Base-by-base conservation (phyloP, 2,797 vertebrate genomes). In the Orestias chungarensis region DNA sequence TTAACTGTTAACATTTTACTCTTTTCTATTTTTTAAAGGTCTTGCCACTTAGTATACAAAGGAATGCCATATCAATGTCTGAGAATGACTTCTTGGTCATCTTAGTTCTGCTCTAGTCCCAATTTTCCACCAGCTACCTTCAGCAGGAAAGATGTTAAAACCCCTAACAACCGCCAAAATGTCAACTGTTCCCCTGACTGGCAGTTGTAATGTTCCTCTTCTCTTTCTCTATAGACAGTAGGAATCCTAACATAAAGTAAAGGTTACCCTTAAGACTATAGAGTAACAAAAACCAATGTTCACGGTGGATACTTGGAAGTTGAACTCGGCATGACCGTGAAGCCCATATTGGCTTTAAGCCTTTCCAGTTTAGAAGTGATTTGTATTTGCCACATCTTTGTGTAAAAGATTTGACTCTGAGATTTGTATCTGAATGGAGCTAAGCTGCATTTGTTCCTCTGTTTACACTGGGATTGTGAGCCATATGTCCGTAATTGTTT, bases 161-260 rank as follows among this genome's bases (percentile, higher is more conserved):
- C 82, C 81, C 89, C 8, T 90, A 88, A 91, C 82, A 87, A 86
- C 82, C 83, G 12, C 64, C 80, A 70, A 92, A 91, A 93, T 92
- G 92, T 90, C 90, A 92, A 81, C 76, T 80, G 71, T 79, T 85
- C 83, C 83, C 86, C 75, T 83, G 75, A 86, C 86, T 88, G 82
- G 84, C 77, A 80, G 74, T 78, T 82, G 64, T 69, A 61, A 80
- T 75, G 73, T 78, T 79, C 74, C 74, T 80, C 72, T 31, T 42
- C 52, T n/a, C 75, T 70, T 61, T 18, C 25, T 76, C 42, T 72
- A 75, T 35, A 57, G 79, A 84, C 75, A 86, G 88, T 81, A 27
- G 81, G 88, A 90, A 72, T 84, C 82, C 50, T 54, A 74, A 74
- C 80, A 89, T 91, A 84, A 92, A 93, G 82, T 86, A 88, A 92